Conservation (phyloP, 2,113 vertebrate species). For the Anarhynchus alexandrinus region DNA sequence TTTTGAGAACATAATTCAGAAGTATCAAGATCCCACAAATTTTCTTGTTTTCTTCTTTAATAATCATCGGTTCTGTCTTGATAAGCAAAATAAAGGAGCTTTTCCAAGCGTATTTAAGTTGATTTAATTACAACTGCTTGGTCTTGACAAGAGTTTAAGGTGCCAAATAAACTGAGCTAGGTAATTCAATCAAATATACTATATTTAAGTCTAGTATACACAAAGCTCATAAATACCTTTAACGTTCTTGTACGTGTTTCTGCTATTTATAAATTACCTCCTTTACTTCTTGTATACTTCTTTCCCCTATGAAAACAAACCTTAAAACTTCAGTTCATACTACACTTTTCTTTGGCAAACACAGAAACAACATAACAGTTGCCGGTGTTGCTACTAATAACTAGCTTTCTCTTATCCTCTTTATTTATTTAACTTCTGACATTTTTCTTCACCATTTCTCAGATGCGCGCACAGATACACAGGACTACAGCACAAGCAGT, state of each 20-base stretch:
- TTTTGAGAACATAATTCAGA: neutral
- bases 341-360: neutral
- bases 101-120: neutral
- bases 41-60: neutral
- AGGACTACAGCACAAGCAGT: neutral
- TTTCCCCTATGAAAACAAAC: neutral
- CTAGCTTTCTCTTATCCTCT: neutral
- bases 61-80: neutral
- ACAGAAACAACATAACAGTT: neutral
- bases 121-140: neutral
- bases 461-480: neutral
- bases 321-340: neutral
- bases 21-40: neutral
- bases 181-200: neutral
- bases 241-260: neutral
- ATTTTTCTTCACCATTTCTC: accelerated
- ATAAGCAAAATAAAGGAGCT: neutral
- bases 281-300: neutral
- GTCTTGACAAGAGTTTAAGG: neutral
- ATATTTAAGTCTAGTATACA: neutral
- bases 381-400: accelerated
- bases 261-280: neutral
- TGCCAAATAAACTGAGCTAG: neutral
- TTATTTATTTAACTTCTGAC: neutral
- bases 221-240: neutral